Percentiles rank a stretch among this genome's conserved stretches.
Evolutionary conservation across 2,113 vertebrate species (phyloP).

Genomic region (Dasyprocta punctata): DNA sequence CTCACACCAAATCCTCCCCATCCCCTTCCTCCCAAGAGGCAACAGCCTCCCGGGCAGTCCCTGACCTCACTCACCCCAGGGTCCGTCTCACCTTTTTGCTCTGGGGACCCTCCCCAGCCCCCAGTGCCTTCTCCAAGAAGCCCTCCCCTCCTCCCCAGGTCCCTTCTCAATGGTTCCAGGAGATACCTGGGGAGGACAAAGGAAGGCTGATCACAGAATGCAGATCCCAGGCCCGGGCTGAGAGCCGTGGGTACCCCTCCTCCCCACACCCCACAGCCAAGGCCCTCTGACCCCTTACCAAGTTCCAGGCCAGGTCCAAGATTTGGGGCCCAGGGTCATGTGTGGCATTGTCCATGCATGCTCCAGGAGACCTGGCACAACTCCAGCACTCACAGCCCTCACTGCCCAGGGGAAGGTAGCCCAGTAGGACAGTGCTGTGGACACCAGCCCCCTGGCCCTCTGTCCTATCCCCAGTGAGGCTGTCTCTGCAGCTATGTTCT

Average conservation of each 20-base stretch:
- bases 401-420: neutral
- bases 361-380: neutral
- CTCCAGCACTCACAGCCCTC: neutral
- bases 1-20: neutral
- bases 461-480: neutral
- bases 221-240: neutral
- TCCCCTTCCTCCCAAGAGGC: neutral
- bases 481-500: neutral
- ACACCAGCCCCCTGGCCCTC: neutral
- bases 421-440: neutral
- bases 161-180: neutral
- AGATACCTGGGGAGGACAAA: neutral
- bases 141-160: neutral
- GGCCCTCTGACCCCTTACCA: neutral
- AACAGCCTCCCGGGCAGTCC: neutral
- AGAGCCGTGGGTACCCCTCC: neutral
- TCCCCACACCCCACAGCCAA: neutral
- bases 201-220: neutral
- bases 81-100: neutral
- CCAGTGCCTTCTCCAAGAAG: neutral
- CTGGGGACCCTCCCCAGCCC: neutral
- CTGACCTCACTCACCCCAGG: no score
- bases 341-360: neutral
- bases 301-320: neutral
- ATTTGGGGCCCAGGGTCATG: accelerated